Evolutionary conservation across 2,113 vertebrate genomes (phyloP).

Genomic region (Chaetorhynchus papuensis): DNA sequence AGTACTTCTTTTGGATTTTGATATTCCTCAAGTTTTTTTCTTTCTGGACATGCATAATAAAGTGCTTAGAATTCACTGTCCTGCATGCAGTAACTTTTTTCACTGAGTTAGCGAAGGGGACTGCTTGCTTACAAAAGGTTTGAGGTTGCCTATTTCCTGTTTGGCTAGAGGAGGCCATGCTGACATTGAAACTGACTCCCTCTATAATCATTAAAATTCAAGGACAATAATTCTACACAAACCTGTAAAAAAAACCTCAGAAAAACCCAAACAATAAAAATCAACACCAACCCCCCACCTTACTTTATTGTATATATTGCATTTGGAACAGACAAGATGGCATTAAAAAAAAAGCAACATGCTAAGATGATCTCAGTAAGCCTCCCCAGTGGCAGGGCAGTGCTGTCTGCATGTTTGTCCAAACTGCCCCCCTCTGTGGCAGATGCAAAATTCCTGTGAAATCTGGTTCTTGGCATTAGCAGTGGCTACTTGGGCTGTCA

Average conservation of each 20-base stretch:
- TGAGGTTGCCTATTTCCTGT: background rate
- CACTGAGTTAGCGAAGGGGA: background rate
- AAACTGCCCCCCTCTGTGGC: background rate
- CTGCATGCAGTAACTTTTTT: background rate
- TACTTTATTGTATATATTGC: background rate
- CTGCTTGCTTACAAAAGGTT: background rate
- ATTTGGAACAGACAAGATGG: background rate
- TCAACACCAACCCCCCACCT: background rate
- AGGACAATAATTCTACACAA: background rate
- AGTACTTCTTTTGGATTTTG: background rate
- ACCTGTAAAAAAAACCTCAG: background rate
- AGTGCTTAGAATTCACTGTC: background rate
- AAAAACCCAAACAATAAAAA: background rate
- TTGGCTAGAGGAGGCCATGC: background rate
- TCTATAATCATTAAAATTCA: background rate
- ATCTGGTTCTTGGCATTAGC: background rate
- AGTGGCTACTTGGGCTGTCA: background rate
- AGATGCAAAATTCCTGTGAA: background rate
- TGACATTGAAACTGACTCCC: background rate
- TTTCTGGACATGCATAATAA: background rate
- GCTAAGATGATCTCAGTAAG: background rate
- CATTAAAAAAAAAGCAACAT: background rate
- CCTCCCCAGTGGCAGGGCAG: background rate
- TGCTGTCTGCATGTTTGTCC: background rate
- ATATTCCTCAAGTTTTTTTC: background rate